Conservation (phyloP, 1,140 invertebrate species). For the Drosophila lacertosa region DNA sequence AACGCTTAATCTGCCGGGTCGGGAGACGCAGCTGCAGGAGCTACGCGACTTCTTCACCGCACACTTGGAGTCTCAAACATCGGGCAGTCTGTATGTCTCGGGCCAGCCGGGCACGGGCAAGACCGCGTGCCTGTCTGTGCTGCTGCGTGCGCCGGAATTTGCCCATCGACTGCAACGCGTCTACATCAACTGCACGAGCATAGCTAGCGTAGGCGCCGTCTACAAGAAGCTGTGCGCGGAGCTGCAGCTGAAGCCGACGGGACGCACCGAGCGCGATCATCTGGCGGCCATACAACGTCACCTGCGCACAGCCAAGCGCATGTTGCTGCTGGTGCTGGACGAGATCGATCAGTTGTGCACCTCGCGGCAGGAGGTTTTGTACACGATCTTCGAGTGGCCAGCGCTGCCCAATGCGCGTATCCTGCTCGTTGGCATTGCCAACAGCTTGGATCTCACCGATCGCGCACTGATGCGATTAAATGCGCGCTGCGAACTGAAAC, state of each 20-base stretch:
- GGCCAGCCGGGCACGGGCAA: conserved; percentile 98
- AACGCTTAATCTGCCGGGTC: conserved; percentile 89
- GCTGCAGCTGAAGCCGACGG: conserved; percentile 85
- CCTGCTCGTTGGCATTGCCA: conserved; percentile 96
- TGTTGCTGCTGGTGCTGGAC: conserved; percentile 94
- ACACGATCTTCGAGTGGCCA: conserved; percentile 97
- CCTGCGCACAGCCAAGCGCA: conserved; percentile 88
- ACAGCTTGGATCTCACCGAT: conserved; percentile 97
- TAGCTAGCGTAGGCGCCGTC: conserved; percentile 90
- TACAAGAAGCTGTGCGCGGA: conserved; percentile 89
- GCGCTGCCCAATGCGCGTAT: conserved; percentile 88
- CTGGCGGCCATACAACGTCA: conserved; percentile 88
- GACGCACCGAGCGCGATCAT: conserved; percentile 87
- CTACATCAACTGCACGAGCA: conserved; percentile 92
- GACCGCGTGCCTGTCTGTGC: conserved; percentile 92
- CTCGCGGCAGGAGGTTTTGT: conserved; percentile 94
- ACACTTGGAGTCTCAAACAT: conserved; percentile 88
- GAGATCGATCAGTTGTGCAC: conserved; percentile 95
- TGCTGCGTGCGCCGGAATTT: conserved; percentile 87
- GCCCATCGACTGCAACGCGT: conserved; percentile 87
- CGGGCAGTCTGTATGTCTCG: conserved; percentile 95
- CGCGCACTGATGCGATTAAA: conserved; percentile 94
- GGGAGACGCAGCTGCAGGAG: conserved; percentile 90
- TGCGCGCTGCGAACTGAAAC: conserved; percentile 88
- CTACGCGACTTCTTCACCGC: conserved; percentile 89